A percentile compares a stretch with the other conserved stretches of the same genome.
phyloP scores from a whole-genome alignment of 2,113 vertebrate species.

The Erythrocercus mccallii region DNA sequence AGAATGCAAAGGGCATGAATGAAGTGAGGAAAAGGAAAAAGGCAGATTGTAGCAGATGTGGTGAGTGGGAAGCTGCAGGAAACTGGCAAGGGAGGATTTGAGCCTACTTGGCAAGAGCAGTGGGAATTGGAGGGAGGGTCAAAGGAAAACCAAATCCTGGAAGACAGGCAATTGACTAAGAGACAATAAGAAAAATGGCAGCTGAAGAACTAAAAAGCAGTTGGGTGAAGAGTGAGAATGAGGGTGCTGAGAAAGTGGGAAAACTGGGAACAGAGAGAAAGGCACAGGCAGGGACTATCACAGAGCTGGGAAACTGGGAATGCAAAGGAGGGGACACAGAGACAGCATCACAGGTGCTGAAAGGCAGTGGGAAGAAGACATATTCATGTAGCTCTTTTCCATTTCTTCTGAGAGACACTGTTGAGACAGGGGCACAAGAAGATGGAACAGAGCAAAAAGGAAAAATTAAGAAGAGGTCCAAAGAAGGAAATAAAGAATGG shows the following conservation, averaged over 20 bases:
- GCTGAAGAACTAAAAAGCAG: not conserved
- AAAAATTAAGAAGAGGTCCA: not conserved
- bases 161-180: not conserved
- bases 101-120: constrained; percentile 37
- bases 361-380: not conserved
- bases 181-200: not conserved
- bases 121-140: constrained; percentile 19
- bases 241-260: not conserved
- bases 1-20: constrained; percentile 38
- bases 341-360: not conserved
- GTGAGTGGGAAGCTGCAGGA: constrained; percentile 30
- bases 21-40: constrained; percentile 27
- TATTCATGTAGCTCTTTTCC: not conserved
- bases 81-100: constrained; percentile 7
- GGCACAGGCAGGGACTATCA: not conserved
- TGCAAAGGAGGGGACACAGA: not conserved
- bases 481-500: not conserved
- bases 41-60: not conserved
- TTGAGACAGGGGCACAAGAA: not conserved
- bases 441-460: not conserved
- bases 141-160: not conserved
- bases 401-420: not conserved
- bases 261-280: not conserved
- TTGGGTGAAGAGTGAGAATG: not conserved
- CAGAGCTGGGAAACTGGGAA: not conserved